Conservation (phyloP, 35 echinoderm and acorn worm species). For the Amphiura filiformis region DNA sequence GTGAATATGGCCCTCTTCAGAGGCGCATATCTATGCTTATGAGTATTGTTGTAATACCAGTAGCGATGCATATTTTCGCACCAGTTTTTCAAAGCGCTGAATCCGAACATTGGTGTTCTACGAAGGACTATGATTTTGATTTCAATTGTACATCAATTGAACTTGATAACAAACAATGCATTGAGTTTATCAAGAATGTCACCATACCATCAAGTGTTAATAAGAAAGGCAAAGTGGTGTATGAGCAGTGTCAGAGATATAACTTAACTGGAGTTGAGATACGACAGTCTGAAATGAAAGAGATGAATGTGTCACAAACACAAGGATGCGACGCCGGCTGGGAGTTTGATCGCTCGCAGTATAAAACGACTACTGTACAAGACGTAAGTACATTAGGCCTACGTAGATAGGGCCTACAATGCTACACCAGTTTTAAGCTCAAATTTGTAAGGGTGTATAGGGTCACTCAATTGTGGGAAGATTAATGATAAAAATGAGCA, state of each 20-base stretch:
- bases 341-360: conserved; percentile 54
- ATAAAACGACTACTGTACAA: conserved; percentile 50
- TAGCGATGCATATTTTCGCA: conserved; percentile 59
- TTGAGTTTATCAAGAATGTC: conserved; percentile 30
- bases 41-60: conserved; percentile 44
- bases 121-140: conserved; percentile 3
- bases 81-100: conserved; percentile 73
- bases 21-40: conserved; percentile 52
- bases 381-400: conserved; percentile 61
- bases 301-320: conserved; percentile 10
- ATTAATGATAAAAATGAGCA: too few relatives aligned
- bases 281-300: neutral
- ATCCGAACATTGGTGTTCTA: conserved; percentile 82
- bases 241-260: conserved; percentile 33
- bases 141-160: neutral
- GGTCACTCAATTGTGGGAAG: too few relatives aligned
- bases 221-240: neutral
- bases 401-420: too few relatives aligned
- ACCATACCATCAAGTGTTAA: conserved; percentile 26
- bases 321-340: conserved; percentile 49
- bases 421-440: too few relatives aligned
- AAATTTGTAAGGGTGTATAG: too few relatives aligned
- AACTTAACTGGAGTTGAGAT: neutral
- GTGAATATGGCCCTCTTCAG: conserved; percentile 87
- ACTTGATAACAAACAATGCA: neutral